Conservation (phyloP, 2,888 invertebrate species). For the Lepidocyrtoides sp. region DNA sequence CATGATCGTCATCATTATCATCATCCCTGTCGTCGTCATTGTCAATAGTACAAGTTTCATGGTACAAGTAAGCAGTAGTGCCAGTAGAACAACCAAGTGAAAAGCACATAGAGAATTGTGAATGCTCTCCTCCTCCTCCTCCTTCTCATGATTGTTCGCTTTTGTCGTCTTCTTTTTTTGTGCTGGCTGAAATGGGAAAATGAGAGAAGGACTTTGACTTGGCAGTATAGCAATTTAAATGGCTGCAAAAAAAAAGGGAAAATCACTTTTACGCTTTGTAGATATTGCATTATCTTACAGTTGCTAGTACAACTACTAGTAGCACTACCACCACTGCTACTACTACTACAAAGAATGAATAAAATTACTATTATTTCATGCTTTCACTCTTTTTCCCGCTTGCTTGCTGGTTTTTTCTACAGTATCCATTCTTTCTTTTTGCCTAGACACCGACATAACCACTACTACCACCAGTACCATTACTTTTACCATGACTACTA, state of each 20-base stretch:
- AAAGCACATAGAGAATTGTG: background rate
- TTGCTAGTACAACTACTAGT: background rate
- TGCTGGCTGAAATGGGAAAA: conserved; percentile 47
- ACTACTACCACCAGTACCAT: background rate
- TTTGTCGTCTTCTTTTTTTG: conserved; percentile 11
- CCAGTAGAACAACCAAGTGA: conserved; percentile 10
- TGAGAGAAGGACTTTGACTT: conserved; percentile 66
- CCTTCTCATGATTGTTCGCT: conserved; percentile 27
- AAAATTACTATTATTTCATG: conserved; percentile 75
- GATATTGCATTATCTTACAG: conserved; percentile 71
- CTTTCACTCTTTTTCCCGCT: conserved; percentile 49
- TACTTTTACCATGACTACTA: background rate
- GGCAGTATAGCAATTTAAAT: conserved; percentile 65
- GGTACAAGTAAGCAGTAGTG: too few species aligned
- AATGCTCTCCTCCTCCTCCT: background rate
- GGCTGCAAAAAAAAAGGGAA: conserved; percentile 67
- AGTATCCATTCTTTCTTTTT: conserved; percentile 28
- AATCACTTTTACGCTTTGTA: conserved; percentile 77
- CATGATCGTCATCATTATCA: background rate
- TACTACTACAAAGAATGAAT: conserved; percentile 61
- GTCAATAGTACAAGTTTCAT: conserved; percentile 34
- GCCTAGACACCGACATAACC: background rate
- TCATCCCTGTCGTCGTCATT: too few species aligned
- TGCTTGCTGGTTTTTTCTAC: conserved; percentile 1
- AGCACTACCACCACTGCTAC: conserved; percentile 1